Evolutionary conservation across 2,797 vertebrate species (phyloP), one percentile per base, ranked within the genome.

Genomic region (Lophius americanus): DNA sequence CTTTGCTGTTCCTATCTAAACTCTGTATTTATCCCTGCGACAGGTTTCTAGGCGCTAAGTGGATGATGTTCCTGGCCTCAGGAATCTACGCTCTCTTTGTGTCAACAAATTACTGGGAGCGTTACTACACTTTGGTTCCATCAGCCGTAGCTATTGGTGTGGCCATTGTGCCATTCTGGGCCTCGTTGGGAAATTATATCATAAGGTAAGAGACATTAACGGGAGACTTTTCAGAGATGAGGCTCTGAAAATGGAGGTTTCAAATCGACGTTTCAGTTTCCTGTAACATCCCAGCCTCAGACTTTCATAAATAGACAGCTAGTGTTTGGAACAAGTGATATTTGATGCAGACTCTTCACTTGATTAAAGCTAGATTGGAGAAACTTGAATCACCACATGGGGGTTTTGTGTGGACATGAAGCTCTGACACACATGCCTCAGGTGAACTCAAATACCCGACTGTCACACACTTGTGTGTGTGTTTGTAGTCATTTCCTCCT

Each of bases 51-150:
- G 97, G 98, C 43, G 98, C 96, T 7, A 99, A 99, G 75, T 99
- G 98, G 98, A 96, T 97, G 94, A 95, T 99, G 94, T 99, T 98
- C 76, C 90, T 99, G 59, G 95, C 96, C 0, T 94, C 96, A 0
- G 97, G 98, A 6, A 94, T 99, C 89, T 99, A 98, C 0, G 95
- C 97, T 6, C 95, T 99, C 51, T 99, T 99, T 2, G 95, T 99
- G 64, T 99, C 98, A 4, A 98, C 97, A 73, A 99, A 99, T 86
- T 99, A 98, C 91, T 99, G 97, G 98, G 98, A 99, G 88, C 95
- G 97, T 32, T 98, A 98, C 85, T 99, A 98, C 87, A 99, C 98
- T 0, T 88, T 99, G 39, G 98, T 99, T 42, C 98, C 98, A 5
- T 96, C 97, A 0, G 97, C 98, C 0, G 95, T 97, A 35, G 96